A percentile compares a stretch with the other conserved stretches of the same genome.
phyloP scores from a whole-genome alignment of 2,888 invertebrate species.

The Xylota sylvarum region DNA sequence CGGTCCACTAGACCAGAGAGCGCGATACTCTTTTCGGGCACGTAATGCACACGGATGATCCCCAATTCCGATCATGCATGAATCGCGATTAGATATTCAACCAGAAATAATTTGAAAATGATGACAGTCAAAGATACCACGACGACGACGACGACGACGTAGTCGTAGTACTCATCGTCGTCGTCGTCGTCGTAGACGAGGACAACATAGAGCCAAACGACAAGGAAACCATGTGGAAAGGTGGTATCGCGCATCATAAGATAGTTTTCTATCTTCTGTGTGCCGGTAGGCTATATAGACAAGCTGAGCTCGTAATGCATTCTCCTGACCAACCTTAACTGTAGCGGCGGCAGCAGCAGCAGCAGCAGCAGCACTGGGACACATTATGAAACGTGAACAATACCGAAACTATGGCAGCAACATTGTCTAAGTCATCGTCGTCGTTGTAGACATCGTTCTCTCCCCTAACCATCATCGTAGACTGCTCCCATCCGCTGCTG shows the following conservation, averaged over 20 bases:
- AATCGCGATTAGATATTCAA: slow-evolving; percentile 85
- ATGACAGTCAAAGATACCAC: slow-evolving; percentile 85
- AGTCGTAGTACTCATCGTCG: slow-evolving; percentile 61
- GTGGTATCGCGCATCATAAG: slow-evolving; percentile 71
- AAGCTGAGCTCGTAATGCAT: slow-evolving; percentile 69
- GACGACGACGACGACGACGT: slow-evolving; percentile 64
- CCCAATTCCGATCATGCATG: slow-evolving; percentile 83
- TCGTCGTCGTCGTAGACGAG: slow-evolving; percentile 67
- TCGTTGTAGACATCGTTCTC: slow-evolving; percentile 31
- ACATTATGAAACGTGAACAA: slow-evolving; percentile 76
- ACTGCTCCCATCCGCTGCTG: slow-evolving; percentile 36
- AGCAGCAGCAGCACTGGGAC: slow-evolving; percentile 55
- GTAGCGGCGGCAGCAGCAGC: slow-evolving; percentile 32
- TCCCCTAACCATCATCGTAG: slow-evolving; percentile 8
- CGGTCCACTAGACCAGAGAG: slow-evolving; percentile 53
- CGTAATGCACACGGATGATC: slow-evolving; percentile 76
- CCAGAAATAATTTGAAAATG: slow-evolving; percentile 86
- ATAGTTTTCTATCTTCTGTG: slow-evolving; percentile 70
- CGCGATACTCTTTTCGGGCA: slow-evolving; percentile 64
- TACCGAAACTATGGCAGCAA: slow-evolving; percentile 74
- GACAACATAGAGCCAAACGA: slow-evolving; percentile 54
- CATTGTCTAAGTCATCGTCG: slow-evolving; percentile 48
- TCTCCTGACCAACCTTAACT: slow-evolving; percentile 57
- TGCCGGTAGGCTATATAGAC: slow-evolving; percentile 57
- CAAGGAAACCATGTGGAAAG: slow-evolving; percentile 61